Evolutionary conservation across 2,113 vertebrate genomes (phyloP).

Genomic region (Prionailurus viverrinus): DNA sequence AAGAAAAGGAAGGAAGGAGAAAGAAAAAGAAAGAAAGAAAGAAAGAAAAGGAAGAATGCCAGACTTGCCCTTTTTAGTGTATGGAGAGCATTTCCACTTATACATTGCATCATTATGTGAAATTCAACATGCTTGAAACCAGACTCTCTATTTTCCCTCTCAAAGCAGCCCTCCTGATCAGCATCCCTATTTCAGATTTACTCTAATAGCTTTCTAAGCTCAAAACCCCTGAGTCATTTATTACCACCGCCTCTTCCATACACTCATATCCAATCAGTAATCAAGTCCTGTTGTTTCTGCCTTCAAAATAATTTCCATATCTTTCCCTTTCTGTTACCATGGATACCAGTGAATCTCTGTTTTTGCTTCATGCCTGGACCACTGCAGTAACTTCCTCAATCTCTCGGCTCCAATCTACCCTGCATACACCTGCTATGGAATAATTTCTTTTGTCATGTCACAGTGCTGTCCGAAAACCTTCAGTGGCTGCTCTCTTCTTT

Average conservation of each 20-base stretch:
- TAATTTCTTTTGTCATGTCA: not conserved
- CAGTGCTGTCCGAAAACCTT: not conserved
- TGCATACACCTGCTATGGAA: slow-evolving; percentile 21
- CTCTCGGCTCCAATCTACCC: slow-evolving; percentile 35
- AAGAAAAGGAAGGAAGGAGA: not conserved
- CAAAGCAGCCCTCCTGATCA: slow-evolving; percentile 58
- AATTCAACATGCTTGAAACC: not conserved
- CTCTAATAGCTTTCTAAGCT: slow-evolving; percentile 46
- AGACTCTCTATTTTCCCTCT: slow-evolving; percentile 22
- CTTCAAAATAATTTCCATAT: slow-evolving; percentile 75
- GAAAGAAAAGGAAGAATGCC: not conserved
- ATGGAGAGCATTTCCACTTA: not conserved
- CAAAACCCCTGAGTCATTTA: slow-evolving; percentile 71
- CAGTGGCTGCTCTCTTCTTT: not conserved
- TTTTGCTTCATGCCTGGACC: slow-evolving; percentile 70
- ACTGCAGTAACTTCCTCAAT: slow-evolving; percentile 45
- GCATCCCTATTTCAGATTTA: slow-evolving; percentile 14
- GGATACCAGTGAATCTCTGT: slow-evolving; percentile 67
- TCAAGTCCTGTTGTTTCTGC: slow-evolving; percentile 79
- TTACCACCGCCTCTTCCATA: slow-evolving; percentile 4
- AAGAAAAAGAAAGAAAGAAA: too few relatives aligned
- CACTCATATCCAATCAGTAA: slow-evolving; percentile 69
- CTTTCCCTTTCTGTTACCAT: slow-evolving; percentile 74
- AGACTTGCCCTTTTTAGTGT: not conserved
- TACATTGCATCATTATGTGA: not conserved